A percentile compares a stretch with the other conserved stretches of the same genome.
Conservation (phyloP, 2,113 vertebrate genomes). For the Myxocyprinus asiaticus region DNA sequence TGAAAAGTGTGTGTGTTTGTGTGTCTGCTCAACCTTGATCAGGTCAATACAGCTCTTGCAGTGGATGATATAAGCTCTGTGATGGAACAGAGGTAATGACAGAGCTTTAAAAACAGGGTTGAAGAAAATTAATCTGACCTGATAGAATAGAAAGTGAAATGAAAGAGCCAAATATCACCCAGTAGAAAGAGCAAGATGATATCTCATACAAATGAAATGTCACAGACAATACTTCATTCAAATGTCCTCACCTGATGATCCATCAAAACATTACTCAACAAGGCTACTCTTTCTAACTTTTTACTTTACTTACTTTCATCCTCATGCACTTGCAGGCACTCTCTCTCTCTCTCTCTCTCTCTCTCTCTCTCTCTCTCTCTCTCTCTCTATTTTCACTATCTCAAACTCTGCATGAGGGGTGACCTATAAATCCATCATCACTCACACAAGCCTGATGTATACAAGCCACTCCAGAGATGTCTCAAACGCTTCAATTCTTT, state of each 20-base stretch:
- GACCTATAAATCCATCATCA: conserved; percentile 64
- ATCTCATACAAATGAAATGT: conserved; percentile 67
- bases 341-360: not conserved
- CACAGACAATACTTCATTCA: conserved; percentile 59
- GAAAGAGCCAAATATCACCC: conserved; percentile 66
- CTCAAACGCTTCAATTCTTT: conserved; percentile 44
- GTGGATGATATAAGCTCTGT: conserved; percentile 41
- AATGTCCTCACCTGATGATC: conserved; percentile 53
- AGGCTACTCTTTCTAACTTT: not conserved
- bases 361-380: not conserved
- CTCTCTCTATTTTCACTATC: not conserved
- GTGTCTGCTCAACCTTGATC: not conserved
- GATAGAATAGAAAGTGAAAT: conserved; percentile 42
- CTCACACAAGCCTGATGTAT: conserved; percentile 55
- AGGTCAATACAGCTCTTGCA: conserved; percentile 28
- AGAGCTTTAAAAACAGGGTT: conserved; percentile 55
- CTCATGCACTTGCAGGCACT: conserved; percentile 1
- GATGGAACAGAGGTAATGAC: conserved; percentile 44
- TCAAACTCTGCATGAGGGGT: conserved; percentile 31
- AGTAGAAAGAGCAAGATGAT: conserved; percentile 63
- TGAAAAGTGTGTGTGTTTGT: conserved; percentile 11
- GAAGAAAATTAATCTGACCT: conserved; percentile 63
- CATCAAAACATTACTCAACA: conserved; percentile 53
- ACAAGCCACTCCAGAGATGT: conserved; percentile 55
- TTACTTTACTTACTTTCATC: not conserved